Evolutionary conservation across 2,113 vertebrate species (phyloP).

Genomic region (Tiliqua scincoides): DNA sequence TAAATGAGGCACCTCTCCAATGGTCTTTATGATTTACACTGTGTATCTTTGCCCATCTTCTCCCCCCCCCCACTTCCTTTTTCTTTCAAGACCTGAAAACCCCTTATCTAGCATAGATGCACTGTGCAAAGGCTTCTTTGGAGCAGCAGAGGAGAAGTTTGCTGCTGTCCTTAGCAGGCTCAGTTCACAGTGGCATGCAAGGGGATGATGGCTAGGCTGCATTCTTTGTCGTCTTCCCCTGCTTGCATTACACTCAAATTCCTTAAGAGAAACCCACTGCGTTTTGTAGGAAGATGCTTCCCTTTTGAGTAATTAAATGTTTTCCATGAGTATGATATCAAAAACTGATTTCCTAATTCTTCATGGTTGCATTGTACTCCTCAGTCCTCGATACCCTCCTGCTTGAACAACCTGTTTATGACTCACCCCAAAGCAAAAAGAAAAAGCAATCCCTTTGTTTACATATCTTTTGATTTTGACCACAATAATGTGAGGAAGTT

Average conservation of each 20-base stretch:
- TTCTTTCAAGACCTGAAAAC: neutral
- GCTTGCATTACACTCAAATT: neutral
- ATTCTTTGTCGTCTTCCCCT: neutral
- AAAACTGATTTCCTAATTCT: neutral
- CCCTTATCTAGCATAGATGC: neutral
- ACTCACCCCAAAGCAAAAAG: neutral
- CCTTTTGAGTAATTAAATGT: neutral
- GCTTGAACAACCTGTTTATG: neutral
- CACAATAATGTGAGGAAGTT: neutral
- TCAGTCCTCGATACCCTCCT: slow-evolving; percentile 2
- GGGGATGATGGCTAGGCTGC: neutral
- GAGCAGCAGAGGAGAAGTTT: neutral
- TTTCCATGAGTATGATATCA: neutral
- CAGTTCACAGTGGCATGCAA: neutral
- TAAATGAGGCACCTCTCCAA: neutral
- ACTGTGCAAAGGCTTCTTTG: neutral
- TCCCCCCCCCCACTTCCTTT: neutral
- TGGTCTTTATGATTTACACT: neutral
- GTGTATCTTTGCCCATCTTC: neutral
- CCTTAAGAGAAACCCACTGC: neutral
- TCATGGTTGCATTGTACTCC: neutral
- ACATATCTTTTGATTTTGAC: neutral
- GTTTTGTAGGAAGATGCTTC: neutral
- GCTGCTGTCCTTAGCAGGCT: neutral
- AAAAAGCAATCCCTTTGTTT: neutral